phyloP scores from a whole-genome alignment of 2,888 invertebrate species.

The Brachylomia viminalis region DNA sequence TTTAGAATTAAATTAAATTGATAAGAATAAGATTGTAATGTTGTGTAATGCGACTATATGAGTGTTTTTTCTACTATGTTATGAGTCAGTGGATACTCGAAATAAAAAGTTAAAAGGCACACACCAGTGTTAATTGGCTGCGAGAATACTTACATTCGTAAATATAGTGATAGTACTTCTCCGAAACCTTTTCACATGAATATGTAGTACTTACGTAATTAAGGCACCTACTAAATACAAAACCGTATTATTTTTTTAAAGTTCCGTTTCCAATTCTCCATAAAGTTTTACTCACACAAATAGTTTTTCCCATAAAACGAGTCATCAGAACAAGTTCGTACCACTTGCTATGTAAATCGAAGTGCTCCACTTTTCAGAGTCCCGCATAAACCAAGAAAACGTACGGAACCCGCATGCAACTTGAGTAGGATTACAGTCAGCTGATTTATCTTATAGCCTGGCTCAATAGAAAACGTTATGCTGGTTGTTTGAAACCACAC shows the following conservation, averaged over 20 bases:
- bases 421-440: constrained; percentile 42
- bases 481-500: constrained; percentile 3
- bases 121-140: too few relatives aligned
- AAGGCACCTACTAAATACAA: too few relatives aligned
- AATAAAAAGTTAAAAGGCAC: too few relatives aligned
- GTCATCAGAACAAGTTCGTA: constrained; percentile 19
- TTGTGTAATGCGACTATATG: too few relatives aligned
- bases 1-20: too few relatives aligned
- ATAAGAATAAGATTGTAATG: too few relatives aligned
- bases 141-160: too few relatives aligned
- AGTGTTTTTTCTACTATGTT: too few relatives aligned
- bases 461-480: constrained; percentile 20
- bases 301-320: constrained; percentile 31
- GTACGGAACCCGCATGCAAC: constrained; percentile 54
- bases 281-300: constrained; percentile 17
- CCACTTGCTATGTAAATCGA: constrained; percentile 49
- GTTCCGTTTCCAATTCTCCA: not conserved
- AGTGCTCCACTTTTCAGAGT: constrained; percentile 48
- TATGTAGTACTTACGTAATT: too few relatives aligned
- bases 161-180: too few relatives aligned
- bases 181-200: too few relatives aligned
- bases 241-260: not conserved
- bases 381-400: constrained; percentile 41
- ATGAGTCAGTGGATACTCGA: too few relatives aligned
- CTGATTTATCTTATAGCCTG: constrained; percentile 44